Conservation (phyloP, 2,888 invertebrate genomes). For the Mycalesis mineus region DNA sequence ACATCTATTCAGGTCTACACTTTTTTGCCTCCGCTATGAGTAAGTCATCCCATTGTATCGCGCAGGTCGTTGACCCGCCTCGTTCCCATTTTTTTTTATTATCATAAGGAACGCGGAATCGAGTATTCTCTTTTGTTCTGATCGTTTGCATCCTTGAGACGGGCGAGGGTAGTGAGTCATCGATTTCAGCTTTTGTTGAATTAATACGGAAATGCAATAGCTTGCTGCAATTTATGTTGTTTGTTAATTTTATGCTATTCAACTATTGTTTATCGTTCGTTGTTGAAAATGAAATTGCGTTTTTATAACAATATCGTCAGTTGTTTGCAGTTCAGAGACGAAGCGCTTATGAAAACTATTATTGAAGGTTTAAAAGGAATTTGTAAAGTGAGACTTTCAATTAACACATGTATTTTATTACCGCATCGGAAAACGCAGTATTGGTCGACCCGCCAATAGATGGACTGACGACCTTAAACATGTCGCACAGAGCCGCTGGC, state of each 20-base stretch:
- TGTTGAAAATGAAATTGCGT: no score
- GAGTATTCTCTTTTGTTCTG: constrained; percentile 12
- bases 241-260: not conserved
- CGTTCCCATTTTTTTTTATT: constrained; percentile 7
- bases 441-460: no score
- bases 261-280: not conserved
- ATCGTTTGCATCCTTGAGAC: constrained; percentile 23
- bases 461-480: no score
- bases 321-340: no score
- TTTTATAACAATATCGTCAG: no score
- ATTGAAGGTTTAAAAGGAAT: no score
- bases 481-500: no score
- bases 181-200: constrained; percentile 22
- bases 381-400: no score
- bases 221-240: constrained; percentile 3
- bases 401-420: no score
- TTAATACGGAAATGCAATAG: constrained; percentile 22
- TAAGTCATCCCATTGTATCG: constrained; percentile 11
- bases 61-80: constrained; percentile 14
- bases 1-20: not conserved
- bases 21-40: constrained; percentile 4
- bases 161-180: constrained; percentile 19
- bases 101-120: constrained; percentile 3
- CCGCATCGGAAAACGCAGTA: no score
- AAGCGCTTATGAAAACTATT: no score